Conservation (phyloP, 2,797 vertebrate species). For the Catharus ustulatus region DNA sequence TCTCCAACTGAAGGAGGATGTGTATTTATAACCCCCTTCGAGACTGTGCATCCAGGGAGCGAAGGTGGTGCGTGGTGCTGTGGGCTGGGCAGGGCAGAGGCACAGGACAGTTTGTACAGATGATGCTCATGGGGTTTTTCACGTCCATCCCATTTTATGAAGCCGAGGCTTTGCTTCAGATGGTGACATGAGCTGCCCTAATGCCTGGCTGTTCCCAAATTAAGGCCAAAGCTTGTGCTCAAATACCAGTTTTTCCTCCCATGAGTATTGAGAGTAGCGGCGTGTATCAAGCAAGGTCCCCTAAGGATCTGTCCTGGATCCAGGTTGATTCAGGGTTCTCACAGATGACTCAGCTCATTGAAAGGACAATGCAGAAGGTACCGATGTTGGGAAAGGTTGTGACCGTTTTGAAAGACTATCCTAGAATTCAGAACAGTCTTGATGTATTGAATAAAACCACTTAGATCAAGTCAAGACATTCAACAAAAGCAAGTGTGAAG, state of each 20-base stretch:
- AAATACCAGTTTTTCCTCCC: background rate
- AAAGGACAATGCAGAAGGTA: background rate
- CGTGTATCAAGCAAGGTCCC: background rate
- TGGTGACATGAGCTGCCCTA: background rate
- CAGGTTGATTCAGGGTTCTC: background rate
- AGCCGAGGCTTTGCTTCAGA: background rate
- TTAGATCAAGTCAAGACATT: background rate
- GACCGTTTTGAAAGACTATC: background rate
- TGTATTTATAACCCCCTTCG: slow-evolving; percentile 26
- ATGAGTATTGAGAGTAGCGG: accelerated
- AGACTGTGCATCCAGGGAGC: background rate
- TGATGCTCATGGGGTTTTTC: background rate
- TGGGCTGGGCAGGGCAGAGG: background rate
- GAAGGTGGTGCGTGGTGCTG: accelerated
- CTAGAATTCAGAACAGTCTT: background rate
- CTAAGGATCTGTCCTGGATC: slow-evolving; percentile 8
- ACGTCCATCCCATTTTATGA: accelerated
- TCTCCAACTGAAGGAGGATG: slow-evolving; percentile 31
- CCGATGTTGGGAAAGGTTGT: background rate
- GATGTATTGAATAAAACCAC: background rate
- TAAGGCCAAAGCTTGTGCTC: background rate
- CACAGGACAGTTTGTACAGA: accelerated
- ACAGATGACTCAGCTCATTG: background rate
- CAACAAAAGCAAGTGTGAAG: background rate
- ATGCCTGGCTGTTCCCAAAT: background rate